Base-by-base conservation (phyloP, 2,113 vertebrate species). In the Leucoraja erinaceus region DNA sequence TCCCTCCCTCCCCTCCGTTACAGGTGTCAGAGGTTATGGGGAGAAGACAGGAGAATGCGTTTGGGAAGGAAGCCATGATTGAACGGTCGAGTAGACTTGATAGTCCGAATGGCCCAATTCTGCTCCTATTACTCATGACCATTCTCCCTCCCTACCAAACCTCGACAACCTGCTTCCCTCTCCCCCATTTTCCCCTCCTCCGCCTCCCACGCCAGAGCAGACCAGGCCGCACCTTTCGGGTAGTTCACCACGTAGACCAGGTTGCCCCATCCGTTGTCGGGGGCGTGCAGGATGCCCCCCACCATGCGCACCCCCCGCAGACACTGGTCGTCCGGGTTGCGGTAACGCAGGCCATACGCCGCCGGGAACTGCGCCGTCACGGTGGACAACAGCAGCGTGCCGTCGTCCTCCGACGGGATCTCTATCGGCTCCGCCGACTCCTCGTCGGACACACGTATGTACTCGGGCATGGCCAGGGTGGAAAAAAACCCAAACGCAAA, bases 341-440 rank as follows among this genome's bases (percentile, higher is more conserved):
- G 93, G 96, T 99, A 99, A 20, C 98, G 97, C 54, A 99, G 95
- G 63, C 99, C 99, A 38, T 98, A 99, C 0, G 99, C 99, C 22
- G 98, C 99, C 0, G 99, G 99, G 90, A 99, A 99, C 97, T 99
- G 99, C 0, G 98, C 99, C 0, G 98, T 97, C 0, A 99, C 98
- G 0, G 98, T 99, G 9, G 99, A 99, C 9, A 99, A 95, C 92
- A 99, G 94, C 14, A 99, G 97, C 0, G 99, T 99, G 7, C 99
- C 99, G n/a, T 99, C 99, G 31, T 99, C 99, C 94, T 99, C 99
- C 0, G 98, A 99, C 0, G 99, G 99, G 93, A 99, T 99, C 94
- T 99, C 99, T 95, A 99, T 99, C 75, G 99, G 99, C 93, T 99
- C 98, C 16, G 99, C 99, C 28, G 96, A 99, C 94, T 99, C 99